Base-by-base conservation (phyloP, 2,797 vertebrate genomes). In the Pteronotus mesoamericanus region DNA sequence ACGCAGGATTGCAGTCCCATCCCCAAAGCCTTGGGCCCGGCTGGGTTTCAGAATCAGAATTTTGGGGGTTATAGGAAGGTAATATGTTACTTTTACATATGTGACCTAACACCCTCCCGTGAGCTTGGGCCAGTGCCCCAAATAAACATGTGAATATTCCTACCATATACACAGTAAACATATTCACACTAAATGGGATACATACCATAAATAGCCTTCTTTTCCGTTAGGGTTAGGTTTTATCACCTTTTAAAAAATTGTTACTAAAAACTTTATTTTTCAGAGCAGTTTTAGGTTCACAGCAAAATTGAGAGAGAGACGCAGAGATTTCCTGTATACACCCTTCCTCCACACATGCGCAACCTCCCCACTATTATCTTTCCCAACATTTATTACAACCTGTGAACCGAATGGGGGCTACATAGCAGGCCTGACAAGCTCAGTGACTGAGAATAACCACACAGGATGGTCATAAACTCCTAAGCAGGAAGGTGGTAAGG, bases 31-130 rank as follows among this genome's bases (percentile, higher is more conserved):
- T 14, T 9, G 22, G 29, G 6, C 3, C 26, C 29, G 24, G 29
- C 6, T 39, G 64, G 42, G 37, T 46, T 89, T 80, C 86, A 83
- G 24, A 75, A 71, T 79, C 24, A 42, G 83, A 79, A 89, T 26
- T 85, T 22, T 29, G 48, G 19, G 19, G 21, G 14, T 32, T 88
- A 78, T 46, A 26, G 39, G 84, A 88, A 84, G 51, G 6, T n/a
- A 61, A 1, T 19, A 46, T 26, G 7, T 61, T 16, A 34, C 21
- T 44, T 90, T 74, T 75, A 64, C 44, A 92, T 26, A 64, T 0
- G 85, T 2, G n/a, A 53, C 80, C 51, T 53, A 48, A 61, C 10
- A 32, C 11, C 37, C 10, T 42, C 53, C 26, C 51, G 44, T 3
- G 34, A n/a, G 9, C 71, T 39, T 44, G 1, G 10, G 9, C 15